phyloP scores from a whole-genome alignment of 2,113 vertebrate genomes.

The Danio rerio region GRCz12tu NC_133192.1:17125001-17125500 shows the following conservation, averaged over 20 bases:
- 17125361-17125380: background rate
- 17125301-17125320: conserved; percentile 72
- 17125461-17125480: background rate
- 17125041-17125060: too few species aligned
- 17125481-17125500: background rate
- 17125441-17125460: background rate
- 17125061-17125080: too few species aligned
- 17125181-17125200: conserved; percentile 51
- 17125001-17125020: too few species aligned
- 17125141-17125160: too few species aligned
- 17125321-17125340: conserved; percentile 37
- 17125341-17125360: conserved; percentile 65
- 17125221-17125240: background rate
- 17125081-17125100: too few species aligned
- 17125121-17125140: too few species aligned
- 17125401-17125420: conserved; percentile 14
- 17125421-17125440: background rate
- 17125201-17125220: conserved; percentile 63
- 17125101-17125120: too few species aligned
- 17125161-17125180: conserved; percentile 25
- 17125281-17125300: conserved; percentile 58
- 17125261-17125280: conserved; percentile 70
- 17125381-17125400: background rate
- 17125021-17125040: too few species aligned
- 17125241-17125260: conserved; percentile 76